Evolutionary conservation across 2,888 invertebrate genomes (phyloP), one percentile per base, ranked within the genome.

Genomic region (Xestia rhomboidea): DNA sequence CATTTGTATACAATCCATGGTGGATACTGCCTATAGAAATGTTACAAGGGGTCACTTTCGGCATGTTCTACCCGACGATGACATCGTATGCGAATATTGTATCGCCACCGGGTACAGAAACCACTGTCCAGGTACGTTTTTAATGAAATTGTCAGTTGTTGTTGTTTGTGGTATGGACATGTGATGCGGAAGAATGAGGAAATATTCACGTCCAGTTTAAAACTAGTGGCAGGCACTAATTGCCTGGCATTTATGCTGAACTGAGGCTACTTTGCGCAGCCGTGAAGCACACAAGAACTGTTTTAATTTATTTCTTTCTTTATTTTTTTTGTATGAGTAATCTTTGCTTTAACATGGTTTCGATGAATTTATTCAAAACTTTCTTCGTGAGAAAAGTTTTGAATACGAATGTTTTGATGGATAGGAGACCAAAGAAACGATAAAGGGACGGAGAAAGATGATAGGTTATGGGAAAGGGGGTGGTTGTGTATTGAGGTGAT

Each of bases 31-130:
- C 98, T 0, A 97, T 99, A 72, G 99, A 99, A 94, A 93, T 99
- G 81, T 95, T 98, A 15, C 99, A 99, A 94, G 99, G 99, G 0
- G 95, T 99, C 38, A 99, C 99, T 0, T 98, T 98, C 92, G 99
- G 99, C 34, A 97, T 99, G 92, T 98, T 98, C 90, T 99, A 98
- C 93, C 98, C 99, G 0, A 98, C 98, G 18, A 98, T 99, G 98
- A 98, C 98, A 30, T 98, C 98, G 0, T 99, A 99, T 93, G 99
- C 99, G 0, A 98, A 98, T 91, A 97, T 98, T 81, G 97, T 98
- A 1, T 98, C 99, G 3, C 98, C 98, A 2, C 97, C 98, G 0
- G 99, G 99, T 18, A 98, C 98, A 0, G 98, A 98, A 94, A 98
- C 98, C 0, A 99, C 99, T 24, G 98, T 99, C 90, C 98, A 98